These are phyloP conservation scores for Galleria mellonella DNA, from an alignment of 1,140 invertebrate genomes.

Conservation along the genomic window DNA sequence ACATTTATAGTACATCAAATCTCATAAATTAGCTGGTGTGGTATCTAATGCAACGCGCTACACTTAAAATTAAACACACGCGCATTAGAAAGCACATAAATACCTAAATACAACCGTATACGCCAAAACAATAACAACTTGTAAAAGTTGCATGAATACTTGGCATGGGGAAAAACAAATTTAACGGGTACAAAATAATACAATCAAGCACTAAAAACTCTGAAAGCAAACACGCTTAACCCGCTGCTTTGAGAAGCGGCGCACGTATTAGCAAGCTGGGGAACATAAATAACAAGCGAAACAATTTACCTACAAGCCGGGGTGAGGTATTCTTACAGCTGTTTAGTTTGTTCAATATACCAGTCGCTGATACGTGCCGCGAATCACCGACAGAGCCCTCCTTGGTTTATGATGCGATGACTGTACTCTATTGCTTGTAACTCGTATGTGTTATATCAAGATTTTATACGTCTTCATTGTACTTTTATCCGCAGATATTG, in stretches of 20 bases:
- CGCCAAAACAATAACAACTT: too few relatives aligned
- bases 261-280: slow-evolving; percentile 59
- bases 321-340: slow-evolving; percentile 62
- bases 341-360: slow-evolving; percentile 66
- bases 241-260: slow-evolving; percentile 29
- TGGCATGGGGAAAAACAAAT: slow-evolving; percentile 1
- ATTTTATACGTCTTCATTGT: slow-evolving; percentile 27
- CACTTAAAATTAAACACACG: too few relatives aligned
- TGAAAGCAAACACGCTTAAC: slow-evolving; percentile 23
- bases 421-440: slow-evolving; percentile 23
- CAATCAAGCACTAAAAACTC: slow-evolving; percentile 18
- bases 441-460: slow-evolving; percentile 14
- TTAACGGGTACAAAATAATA: slow-evolving; percentile 13
- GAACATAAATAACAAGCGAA: slow-evolving; percentile 63
- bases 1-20: too few relatives aligned
- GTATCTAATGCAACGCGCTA: too few relatives aligned
- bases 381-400: slow-evolving; percentile 24
- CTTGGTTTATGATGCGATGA: slow-evolving; percentile 34
- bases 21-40: too few relatives aligned
- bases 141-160: too few relatives aligned
- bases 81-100: too few relatives aligned
- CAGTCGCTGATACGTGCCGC: slow-evolving; percentile 37
- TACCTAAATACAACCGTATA: too few relatives aligned
- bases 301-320: slow-evolving; percentile 62
- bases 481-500: slow-evolving; percentile 12